phyloP scores from a whole-genome alignment of 2,888 invertebrate species.

The Rhimphoctona megacephalus region DNA sequence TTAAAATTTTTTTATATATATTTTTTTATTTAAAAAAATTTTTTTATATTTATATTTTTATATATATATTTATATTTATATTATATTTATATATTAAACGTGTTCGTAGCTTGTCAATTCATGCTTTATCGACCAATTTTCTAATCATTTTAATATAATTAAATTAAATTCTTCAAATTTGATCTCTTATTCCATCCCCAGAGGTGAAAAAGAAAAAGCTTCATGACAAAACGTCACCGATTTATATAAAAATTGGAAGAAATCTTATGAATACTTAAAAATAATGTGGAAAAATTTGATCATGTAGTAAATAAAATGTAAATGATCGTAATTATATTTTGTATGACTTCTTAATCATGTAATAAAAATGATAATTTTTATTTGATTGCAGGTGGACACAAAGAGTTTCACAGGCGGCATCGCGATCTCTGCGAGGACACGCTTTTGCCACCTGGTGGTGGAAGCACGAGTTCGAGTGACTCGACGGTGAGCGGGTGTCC shows the following conservation, averaged over 20 bases:
- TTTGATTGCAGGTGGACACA: slow-evolving; percentile 88
- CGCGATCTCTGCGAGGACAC: slow-evolving; percentile 91
- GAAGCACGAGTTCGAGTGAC: slow-evolving; percentile 70
- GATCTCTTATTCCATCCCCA: too few relatives aligned
- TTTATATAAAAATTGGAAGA: neutral
- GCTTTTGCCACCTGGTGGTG: slow-evolving; percentile 85
- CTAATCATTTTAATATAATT: neutral
- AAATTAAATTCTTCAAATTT: neutral
- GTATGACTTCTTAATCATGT: neutral
- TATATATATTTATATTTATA: too few relatives aligned
- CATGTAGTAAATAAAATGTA: neutral
- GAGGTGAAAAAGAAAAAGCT: neutral
- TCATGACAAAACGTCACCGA: neutral
- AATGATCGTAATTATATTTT: neutral
- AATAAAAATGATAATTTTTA: slow-evolving; percentile 19
- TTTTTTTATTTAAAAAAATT: too few relatives aligned
- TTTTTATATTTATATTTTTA: too few relatives aligned
- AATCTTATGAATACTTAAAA: neutral
- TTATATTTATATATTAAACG: too few relatives aligned
- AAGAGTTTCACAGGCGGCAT: slow-evolving; percentile 90
- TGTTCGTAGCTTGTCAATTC: neutral
- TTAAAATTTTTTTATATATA: too few relatives aligned
- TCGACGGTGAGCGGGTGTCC: slow-evolving; percentile 85
- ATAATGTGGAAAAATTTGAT: too few relatives aligned
- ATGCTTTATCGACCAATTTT: neutral